Conservation (phyloP, 2,113 vertebrate species). For the Nycticorax nycticorax region DNA sequence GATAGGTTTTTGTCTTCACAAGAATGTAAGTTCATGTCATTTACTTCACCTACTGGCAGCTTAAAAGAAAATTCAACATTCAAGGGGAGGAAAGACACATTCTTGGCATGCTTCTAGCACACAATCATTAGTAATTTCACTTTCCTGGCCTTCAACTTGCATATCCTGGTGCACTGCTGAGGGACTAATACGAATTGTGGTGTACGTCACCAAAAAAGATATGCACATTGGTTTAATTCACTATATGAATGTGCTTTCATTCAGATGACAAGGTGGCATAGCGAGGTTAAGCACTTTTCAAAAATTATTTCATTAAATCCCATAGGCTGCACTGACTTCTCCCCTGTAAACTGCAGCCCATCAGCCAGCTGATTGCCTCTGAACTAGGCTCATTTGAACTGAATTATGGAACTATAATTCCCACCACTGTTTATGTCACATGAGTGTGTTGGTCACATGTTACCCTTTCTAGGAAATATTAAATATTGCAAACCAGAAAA, state of each 20-base stretch:
- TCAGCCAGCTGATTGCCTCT: neutral
- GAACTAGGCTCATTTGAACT: neutral
- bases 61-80: slow-evolving; percentile 34
- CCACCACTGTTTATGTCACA: neutral
- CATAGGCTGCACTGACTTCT: neutral
- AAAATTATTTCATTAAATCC: neutral
- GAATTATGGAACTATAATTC: neutral
- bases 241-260: neutral
- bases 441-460: neutral
- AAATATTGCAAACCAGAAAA: neutral
- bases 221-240: neutral
- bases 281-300: neutral
- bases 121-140: neutral
- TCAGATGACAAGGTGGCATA: neutral
- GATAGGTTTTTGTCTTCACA: slow-evolving; percentile 9
- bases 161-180: neutral
- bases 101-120: neutral
- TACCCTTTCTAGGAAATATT: neutral
- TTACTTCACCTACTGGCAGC: slow-evolving; percentile 31
- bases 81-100: neutral
- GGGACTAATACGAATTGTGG: neutral
- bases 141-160: neutral
- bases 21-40: slow-evolving; percentile 15
- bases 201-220: neutral
- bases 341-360: neutral